phyloP scores from a whole-genome alignment of 2,113 vertebrate species.

The Symphodus melops region DNA sequence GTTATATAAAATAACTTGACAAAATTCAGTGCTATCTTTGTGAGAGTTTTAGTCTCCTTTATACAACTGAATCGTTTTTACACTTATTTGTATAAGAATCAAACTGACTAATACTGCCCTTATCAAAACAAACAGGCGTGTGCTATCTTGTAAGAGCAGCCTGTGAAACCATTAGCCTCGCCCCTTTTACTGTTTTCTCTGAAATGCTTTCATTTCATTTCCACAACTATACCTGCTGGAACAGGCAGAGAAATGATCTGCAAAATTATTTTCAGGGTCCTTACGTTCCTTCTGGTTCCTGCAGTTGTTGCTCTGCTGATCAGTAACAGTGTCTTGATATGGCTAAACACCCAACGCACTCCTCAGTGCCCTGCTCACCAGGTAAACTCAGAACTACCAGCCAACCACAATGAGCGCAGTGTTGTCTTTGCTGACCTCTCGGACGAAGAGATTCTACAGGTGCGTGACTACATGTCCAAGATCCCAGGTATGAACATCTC shows the following conservation, averaged over 20 bases:
- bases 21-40: no score
- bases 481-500: slow-evolving; percentile 84
- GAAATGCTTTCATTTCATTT: no score
- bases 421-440: slow-evolving; percentile 88
- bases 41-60: no score
- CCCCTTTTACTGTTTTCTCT: no score
- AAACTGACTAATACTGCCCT: no score
- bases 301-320: slow-evolving; percentile 33
- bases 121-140: no score
- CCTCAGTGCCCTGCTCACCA: slow-evolving; percentile 9
- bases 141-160: no score
- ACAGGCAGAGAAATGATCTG: slow-evolving; percentile 16
- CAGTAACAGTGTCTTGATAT: slow-evolving; percentile 63
- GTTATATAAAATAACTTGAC: no score
- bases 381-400: not conserved
- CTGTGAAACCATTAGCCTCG: no score
- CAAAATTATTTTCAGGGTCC: not conserved
- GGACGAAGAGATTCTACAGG: slow-evolving; percentile 80
- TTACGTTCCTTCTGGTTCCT: slow-evolving; percentile 5
- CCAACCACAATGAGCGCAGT: slow-evolving; percentile 73
- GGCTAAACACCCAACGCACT: slow-evolving; percentile 37
- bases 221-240: no score
- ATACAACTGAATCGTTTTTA: no score
- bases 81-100: no score
- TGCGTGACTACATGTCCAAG: slow-evolving; percentile 81